These are phyloP conservation scores for Saimiri boliviensis DNA, from an alignment of 2,113 vertebrate genomes.

Conservation along the genomic window DNA sequence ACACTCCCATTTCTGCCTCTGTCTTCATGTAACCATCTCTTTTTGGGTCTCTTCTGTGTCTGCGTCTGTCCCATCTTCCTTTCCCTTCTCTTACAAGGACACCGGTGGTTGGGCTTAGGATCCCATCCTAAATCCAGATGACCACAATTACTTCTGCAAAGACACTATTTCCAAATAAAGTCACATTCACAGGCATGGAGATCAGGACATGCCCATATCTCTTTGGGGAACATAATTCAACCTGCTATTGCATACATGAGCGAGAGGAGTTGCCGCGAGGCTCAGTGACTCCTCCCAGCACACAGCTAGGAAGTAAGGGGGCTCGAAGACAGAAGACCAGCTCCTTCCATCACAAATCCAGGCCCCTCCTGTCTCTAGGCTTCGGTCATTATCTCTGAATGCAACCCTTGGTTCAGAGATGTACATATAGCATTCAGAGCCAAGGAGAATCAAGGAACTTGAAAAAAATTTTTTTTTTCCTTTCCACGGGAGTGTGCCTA, in stretches of 20 bases:
- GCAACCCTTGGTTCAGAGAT: background rate
- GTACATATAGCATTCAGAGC: background rate
- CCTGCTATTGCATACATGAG: accelerated
- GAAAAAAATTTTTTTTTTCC: no score
- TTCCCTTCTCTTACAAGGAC: background rate
- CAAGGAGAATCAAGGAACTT: background rate
- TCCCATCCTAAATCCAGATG: background rate
- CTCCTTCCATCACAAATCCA: background rate
- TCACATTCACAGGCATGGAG: background rate
- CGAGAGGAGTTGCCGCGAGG: background rate
- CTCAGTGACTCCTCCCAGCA: no score
- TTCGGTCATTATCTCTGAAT: background rate
- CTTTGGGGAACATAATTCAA: background rate
- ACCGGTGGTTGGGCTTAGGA: no score
- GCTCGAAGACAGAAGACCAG: background rate
- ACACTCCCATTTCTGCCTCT: background rate
- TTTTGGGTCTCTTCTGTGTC: background rate
- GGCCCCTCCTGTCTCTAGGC: accelerated
- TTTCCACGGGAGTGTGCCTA: accelerated
- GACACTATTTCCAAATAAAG: background rate
- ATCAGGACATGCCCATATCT: background rate
- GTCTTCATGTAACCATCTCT: accelerated
- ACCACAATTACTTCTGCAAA: background rate
- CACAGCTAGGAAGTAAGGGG: background rate
- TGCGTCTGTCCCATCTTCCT: background rate